These are phyloP conservation scores for Cheilosia urbana DNA, from an alignment of 2,888 invertebrate genomes.

Conservation along the genomic window DNA sequence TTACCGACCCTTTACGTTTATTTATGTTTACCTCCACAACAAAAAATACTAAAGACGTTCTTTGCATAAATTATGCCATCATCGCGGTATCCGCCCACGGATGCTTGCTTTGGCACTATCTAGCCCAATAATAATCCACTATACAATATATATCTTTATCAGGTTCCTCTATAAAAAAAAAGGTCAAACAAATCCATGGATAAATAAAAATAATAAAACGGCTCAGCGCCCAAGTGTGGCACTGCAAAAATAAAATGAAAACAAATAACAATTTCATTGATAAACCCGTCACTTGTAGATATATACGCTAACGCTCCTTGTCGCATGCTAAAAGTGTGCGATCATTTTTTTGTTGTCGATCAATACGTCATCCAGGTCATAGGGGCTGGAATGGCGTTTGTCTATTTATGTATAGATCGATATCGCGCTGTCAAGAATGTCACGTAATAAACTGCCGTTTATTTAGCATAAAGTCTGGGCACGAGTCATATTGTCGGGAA, in stretches of 20 bases:
- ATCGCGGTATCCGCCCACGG: constrained; percentile 60
- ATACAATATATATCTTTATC: constrained; percentile 33
- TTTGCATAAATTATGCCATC: constrained; percentile 37
- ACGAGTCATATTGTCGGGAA: not conserved
- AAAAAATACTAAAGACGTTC: constrained; percentile 35
- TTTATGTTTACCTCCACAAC: constrained; percentile 10
- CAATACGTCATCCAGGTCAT: constrained; percentile 12
- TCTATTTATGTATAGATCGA: constrained; percentile 24
- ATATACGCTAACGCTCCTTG: constrained; percentile 29
- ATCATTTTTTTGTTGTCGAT: constrained; percentile 36
- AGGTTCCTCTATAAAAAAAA: constrained; percentile 25
- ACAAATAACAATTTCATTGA: constrained; percentile 37
- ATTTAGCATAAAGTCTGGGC: constrained; percentile 6
- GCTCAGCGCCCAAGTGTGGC: not conserved
- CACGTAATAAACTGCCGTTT: constrained; percentile 25
- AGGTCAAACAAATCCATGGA: constrained; percentile 37
- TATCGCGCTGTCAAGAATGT: constrained; percentile 21
- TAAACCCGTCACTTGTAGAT: constrained; percentile 25
- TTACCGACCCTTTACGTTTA: constrained; percentile 12
- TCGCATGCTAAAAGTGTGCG: constrained; percentile 68
- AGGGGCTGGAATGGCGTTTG: constrained; percentile 42
- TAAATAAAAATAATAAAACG: constrained; percentile 45
- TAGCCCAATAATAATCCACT: constrained; percentile 22
- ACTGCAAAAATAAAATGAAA: constrained; percentile 49
- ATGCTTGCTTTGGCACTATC: constrained; percentile 54